Evolutionary conservation across 2,113 vertebrate genomes (phyloP).

Genomic region (Macquaria australasica): DNA sequence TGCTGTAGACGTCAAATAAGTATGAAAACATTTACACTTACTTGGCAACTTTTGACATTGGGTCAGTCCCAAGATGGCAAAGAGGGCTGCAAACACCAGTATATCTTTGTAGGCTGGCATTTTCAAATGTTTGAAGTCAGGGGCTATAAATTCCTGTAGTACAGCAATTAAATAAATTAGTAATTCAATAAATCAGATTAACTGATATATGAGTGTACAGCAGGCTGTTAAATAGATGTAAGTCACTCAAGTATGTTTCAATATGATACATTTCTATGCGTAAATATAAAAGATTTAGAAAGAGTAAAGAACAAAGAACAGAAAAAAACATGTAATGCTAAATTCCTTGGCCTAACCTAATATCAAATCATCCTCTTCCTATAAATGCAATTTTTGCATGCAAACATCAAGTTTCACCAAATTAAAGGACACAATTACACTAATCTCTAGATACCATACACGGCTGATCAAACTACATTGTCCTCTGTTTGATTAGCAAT

Average conservation of each 20-base stretch:
- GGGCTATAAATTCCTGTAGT: slow-evolving; percentile 73
- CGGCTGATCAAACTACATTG: background rate
- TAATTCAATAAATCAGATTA: background rate
- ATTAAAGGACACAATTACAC: background rate
- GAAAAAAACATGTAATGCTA: no score
- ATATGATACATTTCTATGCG: background rate
- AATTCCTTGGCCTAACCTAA: background rate
- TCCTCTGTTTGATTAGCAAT: background rate
- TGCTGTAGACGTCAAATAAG: background rate
- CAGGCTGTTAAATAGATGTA: background rate
- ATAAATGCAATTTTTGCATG: background rate
- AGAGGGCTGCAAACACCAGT: slow-evolving; percentile 74
- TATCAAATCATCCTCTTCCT: background rate
- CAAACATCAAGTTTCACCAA: background rate
- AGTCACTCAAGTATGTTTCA: background rate
- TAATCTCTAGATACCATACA: background rate
- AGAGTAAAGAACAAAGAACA: background rate
- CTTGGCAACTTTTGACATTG: slow-evolving; percentile 81
- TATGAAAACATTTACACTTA: slow-evolving; percentile 68
- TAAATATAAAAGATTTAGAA: background rate
- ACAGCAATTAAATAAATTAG: slow-evolving; percentile 33
- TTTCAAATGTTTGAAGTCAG: slow-evolving; percentile 54
- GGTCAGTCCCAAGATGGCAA: slow-evolving; percentile 65
- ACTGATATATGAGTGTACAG: background rate
- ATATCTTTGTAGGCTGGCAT: slow-evolving; percentile 69